Evolutionary conservation across 2,888 invertebrate genomes (phyloP).

Genomic region (Macrosiphum euphorbiae): DNA sequence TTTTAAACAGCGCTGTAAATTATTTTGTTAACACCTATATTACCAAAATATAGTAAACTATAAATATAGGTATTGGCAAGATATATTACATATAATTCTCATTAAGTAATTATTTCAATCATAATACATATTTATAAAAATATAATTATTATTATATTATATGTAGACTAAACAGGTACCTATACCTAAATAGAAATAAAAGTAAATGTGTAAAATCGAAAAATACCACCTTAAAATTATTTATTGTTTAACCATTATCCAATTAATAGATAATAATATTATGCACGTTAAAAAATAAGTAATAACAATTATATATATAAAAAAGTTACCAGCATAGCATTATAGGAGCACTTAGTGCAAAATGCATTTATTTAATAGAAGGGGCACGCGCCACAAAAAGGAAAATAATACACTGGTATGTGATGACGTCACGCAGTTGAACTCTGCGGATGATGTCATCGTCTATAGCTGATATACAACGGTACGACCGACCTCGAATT

Average conservation of each 20-base stretch:
- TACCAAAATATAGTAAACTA: neutral
- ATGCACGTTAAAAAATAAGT: neutral
- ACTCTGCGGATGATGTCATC: constrained; percentile 63
- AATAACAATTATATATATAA: constrained; percentile 11
- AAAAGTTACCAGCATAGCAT: neutral
- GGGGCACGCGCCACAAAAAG: constrained; percentile 24
- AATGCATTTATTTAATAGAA: constrained; percentile 24
- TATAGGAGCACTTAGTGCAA: neutral
- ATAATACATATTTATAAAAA: neutral
- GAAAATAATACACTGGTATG: constrained; percentile 56
- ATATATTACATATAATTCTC: neutral
- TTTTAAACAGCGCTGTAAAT: neutral
- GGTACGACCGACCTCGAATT: constrained; percentile 57
- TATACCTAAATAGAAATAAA: neutral
- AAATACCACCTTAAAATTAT: neutral
- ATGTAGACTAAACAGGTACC: neutral
- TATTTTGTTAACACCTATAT: neutral
- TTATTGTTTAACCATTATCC: neutral
- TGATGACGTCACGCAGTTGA: constrained; percentile 58
- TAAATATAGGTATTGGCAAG: neutral
- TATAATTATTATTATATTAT: neutral
- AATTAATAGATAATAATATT: neutral
- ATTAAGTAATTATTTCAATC: neutral
- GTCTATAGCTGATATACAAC: constrained; percentile 54
- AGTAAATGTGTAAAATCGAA: neutral